A percentile compares a stretch with the other conserved stretches of the same genome.
Conservation (phyloP, 2,113 vertebrate species). For the Pristiophorus japonicus region DNA sequence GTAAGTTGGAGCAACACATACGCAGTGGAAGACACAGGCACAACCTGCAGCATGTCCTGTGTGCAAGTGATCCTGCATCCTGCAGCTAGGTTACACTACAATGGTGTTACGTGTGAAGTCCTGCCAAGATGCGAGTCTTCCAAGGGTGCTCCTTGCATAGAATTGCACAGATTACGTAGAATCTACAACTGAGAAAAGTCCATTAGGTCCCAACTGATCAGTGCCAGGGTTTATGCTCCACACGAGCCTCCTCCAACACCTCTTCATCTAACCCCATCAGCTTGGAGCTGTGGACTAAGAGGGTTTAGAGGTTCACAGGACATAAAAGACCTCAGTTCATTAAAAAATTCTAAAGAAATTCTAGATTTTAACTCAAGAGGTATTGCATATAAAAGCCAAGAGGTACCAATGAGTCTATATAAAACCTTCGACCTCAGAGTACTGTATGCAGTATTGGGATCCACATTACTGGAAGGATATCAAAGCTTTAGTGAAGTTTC, state of each 20-base stretch:
- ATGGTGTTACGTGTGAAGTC: too few species aligned
- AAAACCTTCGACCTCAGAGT: not conserved
- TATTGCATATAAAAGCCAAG: not conserved
- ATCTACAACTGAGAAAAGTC: not conserved
- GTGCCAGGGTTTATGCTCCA: not conserved
- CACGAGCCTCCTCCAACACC: not conserved
- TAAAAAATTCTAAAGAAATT: too few species aligned
- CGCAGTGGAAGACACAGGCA: too few species aligned
- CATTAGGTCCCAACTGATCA: not conserved
- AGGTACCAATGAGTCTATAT: not conserved
- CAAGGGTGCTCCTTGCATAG: too few species aligned
- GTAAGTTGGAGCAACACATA: too few species aligned
- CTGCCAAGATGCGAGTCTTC: too few species aligned
- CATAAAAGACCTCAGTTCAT: not conserved
- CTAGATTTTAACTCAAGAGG: not conserved
- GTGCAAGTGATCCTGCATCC: too few species aligned
- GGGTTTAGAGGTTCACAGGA: not conserved
- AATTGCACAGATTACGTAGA: too few species aligned
- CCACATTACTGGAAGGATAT: not conserved
- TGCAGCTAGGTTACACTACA: too few species aligned
- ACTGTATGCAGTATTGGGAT: not conserved
- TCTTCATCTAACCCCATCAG: not conserved
- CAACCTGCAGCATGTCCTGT: too few species aligned
- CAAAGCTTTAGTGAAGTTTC: too few species aligned
- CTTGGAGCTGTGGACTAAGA: not conserved